Conservation (phyloP, 2,113 vertebrate genomes). For the Pelecanus crispus region DNA sequence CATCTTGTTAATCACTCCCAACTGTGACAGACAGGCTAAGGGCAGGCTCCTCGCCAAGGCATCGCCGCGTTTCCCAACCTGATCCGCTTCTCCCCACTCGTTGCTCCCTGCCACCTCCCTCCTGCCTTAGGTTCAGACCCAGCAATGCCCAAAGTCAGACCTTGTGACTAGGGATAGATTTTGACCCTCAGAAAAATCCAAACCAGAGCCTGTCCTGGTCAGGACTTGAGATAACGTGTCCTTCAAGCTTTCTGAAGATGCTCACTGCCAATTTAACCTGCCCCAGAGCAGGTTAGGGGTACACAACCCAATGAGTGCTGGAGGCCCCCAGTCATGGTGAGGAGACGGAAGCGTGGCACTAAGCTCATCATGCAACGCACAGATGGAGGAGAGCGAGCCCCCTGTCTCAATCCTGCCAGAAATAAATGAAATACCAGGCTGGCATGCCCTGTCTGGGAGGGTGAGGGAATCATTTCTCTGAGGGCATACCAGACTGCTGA, state of each 20-base stretch:
- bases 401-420: not conserved
- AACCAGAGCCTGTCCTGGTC: not conserved
- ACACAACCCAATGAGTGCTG: fast-evolving
- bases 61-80: not conserved
- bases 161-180: not conserved
- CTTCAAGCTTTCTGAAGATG: not conserved
- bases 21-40: not conserved
- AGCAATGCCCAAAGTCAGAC: not conserved
- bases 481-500: not conserved
- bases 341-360: not conserved
- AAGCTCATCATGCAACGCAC: fast-evolving
- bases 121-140: not conserved
- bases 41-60: not conserved
- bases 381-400: not conserved
- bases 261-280: not conserved
- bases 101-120: not conserved
- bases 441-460: not conserved
- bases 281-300: not conserved
- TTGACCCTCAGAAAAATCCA: not conserved
- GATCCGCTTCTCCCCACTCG: not conserved
- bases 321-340: fast-evolving
- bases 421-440: not conserved
- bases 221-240: not conserved
- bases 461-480: not conserved
- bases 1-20: not conserved